Conservation (phyloP, 2,888 invertebrate genomes). For the Drosophila macrothrix region DNA sequence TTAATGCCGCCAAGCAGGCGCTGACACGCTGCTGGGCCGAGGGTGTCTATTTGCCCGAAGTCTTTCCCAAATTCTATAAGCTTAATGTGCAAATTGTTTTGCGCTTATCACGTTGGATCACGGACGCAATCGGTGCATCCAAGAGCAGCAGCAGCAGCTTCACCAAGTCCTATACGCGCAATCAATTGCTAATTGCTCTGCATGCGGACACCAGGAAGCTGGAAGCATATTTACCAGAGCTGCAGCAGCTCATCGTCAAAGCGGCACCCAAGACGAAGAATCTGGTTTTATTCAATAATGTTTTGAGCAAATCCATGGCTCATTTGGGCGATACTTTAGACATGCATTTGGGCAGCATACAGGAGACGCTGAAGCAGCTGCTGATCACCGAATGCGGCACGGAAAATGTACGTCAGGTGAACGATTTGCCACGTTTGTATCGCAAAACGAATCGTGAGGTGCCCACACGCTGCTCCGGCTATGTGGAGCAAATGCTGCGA, state of each 20-base stretch:
- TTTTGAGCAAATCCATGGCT: constrained; percentile 73
- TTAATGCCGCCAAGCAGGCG: constrained; percentile 86
- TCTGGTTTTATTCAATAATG: constrained; percentile 56
- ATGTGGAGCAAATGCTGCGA: constrained; percentile 89
- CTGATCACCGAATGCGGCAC: constrained; percentile 90
- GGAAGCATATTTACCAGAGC: constrained; percentile 62
- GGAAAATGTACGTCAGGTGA: constrained; percentile 91
- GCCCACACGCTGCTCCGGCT: constrained; percentile 92
- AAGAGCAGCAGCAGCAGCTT: constrained; percentile 50
- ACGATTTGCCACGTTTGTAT: constrained; percentile 96
- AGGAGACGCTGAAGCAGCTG: constrained; percentile 91
- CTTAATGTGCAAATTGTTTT: constrained; percentile 93
- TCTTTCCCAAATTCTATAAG: constrained; percentile 95
- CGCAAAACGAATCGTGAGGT: constrained; percentile 95
- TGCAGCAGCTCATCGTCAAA: constrained; percentile 89
- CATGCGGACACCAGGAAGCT: constrained; percentile 78
- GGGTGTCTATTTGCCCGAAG: constrained; percentile 91
- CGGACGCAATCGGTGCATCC: constrained; percentile 76
- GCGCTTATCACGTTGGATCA: constrained; percentile 91
- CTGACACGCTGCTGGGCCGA: constrained; percentile 90
- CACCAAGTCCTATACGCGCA: constrained; percentile 56
- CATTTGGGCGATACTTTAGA: constrained; percentile 65
- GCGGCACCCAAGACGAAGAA: constrained; percentile 56
- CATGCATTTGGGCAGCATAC: constrained; percentile 65
- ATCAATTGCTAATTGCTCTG: constrained; percentile 72